Evolutionary conservation across 2,888 invertebrate species (phyloP), one percentile per base, ranked within the genome.

Genomic region (Odontocerum albicorne): DNA sequence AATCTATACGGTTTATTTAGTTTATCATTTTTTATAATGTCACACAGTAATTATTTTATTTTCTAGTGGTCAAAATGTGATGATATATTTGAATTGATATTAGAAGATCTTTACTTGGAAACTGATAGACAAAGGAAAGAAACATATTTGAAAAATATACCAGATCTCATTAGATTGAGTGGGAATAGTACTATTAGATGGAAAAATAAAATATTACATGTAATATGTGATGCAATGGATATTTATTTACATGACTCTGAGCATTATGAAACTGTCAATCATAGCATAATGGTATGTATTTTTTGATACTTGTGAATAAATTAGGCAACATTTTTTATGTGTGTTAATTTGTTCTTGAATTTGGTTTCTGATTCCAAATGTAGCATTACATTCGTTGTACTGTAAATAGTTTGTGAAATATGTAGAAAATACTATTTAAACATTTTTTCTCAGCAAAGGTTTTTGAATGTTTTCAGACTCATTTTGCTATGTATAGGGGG

Each of bases 11-110:
- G n/a, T n/a, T n/a, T n/a, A n/a, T n/a, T n/a, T n/a, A n/a, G n/a
- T n/a, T n/a, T n/a, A n/a, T n/a, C n/a, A n/a, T n/a, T n/a, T n/a
- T n/a, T n/a, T n/a, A n/a, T n/a, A n/a, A n/a, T n/a, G n/a, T n/a
- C n/a, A n/a, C n/a, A n/a, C n/a, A n/a, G n/a, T n/a, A n/a, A n/a
- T n/a, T n/a, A n/a, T n/a, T n/a, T 15, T 27, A 4, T 57, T 19
- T 55, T 55, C 42, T 46, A 60, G 60, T 60, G 60, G 60, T 31
- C 55, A 3, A 51, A 53, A 42, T 35, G 49, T 20, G 60, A 60
- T 36, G 60, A 60, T 21, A 45, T 60, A n/a, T 55, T 55, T 17
- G 57, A 57, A 52, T 16, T 39, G 10, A 27, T 60, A 4, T 21
- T 60, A 19, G 46, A 36, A 15, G 49, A 42, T 49, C 12, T 60